phyloP scores from a whole-genome alignment of 2,888 invertebrate species.

The Megalurothrips usitatus region DNA sequence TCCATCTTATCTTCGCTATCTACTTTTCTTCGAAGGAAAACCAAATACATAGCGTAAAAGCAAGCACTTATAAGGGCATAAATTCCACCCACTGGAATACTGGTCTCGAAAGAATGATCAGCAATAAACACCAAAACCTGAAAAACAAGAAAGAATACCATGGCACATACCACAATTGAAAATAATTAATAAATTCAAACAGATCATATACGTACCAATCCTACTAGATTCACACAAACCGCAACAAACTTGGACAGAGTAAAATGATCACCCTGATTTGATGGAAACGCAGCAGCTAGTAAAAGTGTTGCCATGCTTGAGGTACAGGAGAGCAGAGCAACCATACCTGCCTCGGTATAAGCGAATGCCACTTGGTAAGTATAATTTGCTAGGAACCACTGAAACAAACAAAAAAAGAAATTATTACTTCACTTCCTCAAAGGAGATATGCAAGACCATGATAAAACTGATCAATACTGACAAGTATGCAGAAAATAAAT shows the following conservation, averaged over 20 bases:
- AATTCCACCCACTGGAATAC: conserved; percentile 70
- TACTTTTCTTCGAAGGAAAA: conserved; percentile 76
- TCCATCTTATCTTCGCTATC: conserved; percentile 92
- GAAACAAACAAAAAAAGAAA: conserved; percentile 45
- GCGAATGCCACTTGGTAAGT: conserved; percentile 84
- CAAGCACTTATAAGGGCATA: conserved; percentile 82
- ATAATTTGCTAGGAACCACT: conserved; percentile 96
- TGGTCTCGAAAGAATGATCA: conserved; percentile 60
- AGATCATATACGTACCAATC: conserved; percentile 60
- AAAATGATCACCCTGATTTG: conserved; percentile 74
- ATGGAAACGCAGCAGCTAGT: conserved; percentile 81
- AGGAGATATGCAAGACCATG: neutral
- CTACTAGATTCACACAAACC: conserved; percentile 70
- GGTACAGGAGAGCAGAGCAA: conserved; percentile 83
- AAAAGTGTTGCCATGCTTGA: conserved; percentile 85
- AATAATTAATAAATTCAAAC: conserved; percentile 7
- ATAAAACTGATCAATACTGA: conserved; percentile 47
- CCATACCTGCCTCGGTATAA: conserved; percentile 77
- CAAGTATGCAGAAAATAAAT: conserved; percentile 77
- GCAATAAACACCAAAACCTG: conserved; percentile 74
- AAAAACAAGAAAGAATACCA: conserved; percentile 35
- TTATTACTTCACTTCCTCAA: neutral
- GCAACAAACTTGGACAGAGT: conserved; percentile 80
- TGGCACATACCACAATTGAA: neutral
- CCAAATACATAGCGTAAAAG: conserved; percentile 85